A percentile compares a stretch with the other conserved stretches of the same genome.
These are phyloP conservation scores for Vanessa atalanta DNA, from an alignment of 1,140 invertebrate genomes.

Conservation along the genomic window DNA sequence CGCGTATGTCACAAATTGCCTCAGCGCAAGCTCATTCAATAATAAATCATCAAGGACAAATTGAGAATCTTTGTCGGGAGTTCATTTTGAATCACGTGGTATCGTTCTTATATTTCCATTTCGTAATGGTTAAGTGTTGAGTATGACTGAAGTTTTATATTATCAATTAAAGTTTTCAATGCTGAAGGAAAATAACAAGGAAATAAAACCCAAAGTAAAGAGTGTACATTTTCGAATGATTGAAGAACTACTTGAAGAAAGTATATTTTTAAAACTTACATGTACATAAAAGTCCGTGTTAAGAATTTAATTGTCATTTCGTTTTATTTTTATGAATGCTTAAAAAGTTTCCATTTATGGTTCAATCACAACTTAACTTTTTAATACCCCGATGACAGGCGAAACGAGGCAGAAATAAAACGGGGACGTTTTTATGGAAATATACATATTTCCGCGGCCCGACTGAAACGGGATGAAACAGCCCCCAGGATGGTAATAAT, in stretches of 20 bases:
- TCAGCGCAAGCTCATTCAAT: neutral
- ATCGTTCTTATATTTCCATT: neutral
- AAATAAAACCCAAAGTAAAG: too few relatives aligned
- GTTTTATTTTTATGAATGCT: neutral
- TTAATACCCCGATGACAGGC: slow-evolving; percentile 14
- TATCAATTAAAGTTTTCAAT: too few relatives aligned
- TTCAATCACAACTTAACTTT: slow-evolving; percentile 9
- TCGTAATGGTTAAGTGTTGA: neutral
- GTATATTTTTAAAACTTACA: too few relatives aligned
- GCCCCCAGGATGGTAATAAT: neutral
- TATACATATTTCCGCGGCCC: slow-evolving; percentile 3
- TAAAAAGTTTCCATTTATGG: neutral
- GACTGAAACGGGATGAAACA: neutral
- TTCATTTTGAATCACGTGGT: neutral
- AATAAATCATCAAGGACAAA: neutral
- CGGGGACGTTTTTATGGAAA: slow-evolving; percentile 13
- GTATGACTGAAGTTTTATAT: too few relatives aligned
- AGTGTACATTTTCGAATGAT: too few relatives aligned
- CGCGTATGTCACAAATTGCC: slow-evolving; percentile 10
- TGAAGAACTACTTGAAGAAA: too few relatives aligned
- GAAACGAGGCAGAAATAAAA: slow-evolving; percentile 5
- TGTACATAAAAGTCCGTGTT: too few relatives aligned
- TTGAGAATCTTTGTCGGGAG: neutral
- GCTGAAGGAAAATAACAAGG: too few relatives aligned
- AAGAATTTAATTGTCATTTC: too few relatives aligned